A percentile compares a stretch with the other conserved stretches of the same genome.
These are phyloP conservation scores for Solen grandis DNA, from an alignment of 1,140 invertebrate genomes.

Conservation along the genomic window DNA sequence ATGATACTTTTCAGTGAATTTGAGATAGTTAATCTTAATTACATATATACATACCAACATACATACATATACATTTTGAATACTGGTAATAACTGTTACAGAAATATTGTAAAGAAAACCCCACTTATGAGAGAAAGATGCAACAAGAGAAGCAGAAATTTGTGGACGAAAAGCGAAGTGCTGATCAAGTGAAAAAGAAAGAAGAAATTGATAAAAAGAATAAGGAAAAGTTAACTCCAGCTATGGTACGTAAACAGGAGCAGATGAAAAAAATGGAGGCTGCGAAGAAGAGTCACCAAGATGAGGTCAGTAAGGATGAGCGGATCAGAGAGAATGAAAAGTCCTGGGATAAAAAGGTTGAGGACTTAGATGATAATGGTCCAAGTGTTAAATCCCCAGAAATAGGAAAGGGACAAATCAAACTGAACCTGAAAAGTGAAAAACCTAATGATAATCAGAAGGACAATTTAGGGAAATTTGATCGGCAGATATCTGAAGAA, in stretches of 20 bases:
- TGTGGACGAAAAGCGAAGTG: slow-evolving; percentile 49
- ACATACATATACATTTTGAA: too few relatives aligned
- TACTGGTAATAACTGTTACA: too few relatives aligned
- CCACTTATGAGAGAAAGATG: slow-evolving; percentile 73
- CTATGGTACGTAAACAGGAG: not conserved
- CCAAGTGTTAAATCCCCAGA: not conserved
- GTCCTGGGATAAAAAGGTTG: slow-evolving; percentile 36
- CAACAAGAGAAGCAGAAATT: slow-evolving; percentile 71
- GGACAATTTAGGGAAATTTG: too few relatives aligned
- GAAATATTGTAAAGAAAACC: slow-evolving; percentile 71
- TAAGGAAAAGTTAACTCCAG: not conserved
- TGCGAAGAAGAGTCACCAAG: slow-evolving; percentile 2
- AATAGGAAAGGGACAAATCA: slow-evolving; percentile 11
- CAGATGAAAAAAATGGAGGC: not conserved
- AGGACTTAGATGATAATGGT: slow-evolving; percentile 24
- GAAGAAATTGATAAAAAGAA: not conserved
- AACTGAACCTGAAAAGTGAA: slow-evolving; percentile 31
- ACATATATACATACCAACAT: too few relatives aligned
- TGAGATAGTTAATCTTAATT: too few relatives aligned
- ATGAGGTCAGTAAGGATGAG: slow-evolving; percentile 31
- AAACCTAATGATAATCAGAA: too few relatives aligned
- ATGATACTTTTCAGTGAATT: too few relatives aligned
- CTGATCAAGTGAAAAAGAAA: slow-evolving; percentile 11
- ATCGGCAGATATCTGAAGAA: too few relatives aligned
- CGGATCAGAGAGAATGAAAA: slow-evolving; percentile 43